Evolutionary conservation across 1,140 invertebrate species (phyloP), one percentile per base, ranked within the genome.

Genomic region (Lepidostoma basale): DNA sequence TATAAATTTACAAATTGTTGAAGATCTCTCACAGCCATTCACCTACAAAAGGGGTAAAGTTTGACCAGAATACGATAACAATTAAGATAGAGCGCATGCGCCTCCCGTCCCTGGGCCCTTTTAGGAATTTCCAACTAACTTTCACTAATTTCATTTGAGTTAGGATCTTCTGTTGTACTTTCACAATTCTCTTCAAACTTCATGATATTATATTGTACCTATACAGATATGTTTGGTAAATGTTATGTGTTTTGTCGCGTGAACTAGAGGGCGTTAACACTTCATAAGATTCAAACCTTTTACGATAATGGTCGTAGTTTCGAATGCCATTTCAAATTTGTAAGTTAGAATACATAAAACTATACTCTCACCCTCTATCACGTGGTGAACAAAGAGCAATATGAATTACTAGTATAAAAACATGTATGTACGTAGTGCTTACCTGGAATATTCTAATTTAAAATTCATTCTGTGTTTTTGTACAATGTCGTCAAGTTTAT

Each of bases 141-240:
- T 72, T 66, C 67, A 33, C 70, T 72, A 72, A 72, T 72, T 72
- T 72, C 66, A 72, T 72, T 70, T 72, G 70, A 72, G 70, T 72
- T 72, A 42, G 65, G 62, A 63, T 66, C 67, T 72, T 72, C 54
- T 72, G 70, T 72, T 72, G 66, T 72, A 72, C 66, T 72, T 72
- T 68, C 69, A 60, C 22, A 60, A 71, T 71, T 68, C 65, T 28
- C 49, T 64, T 18, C 58, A 25, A 68, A 67, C 47, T 69, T 69
- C 40, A 16, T 47, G 45, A n/a, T n/a, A n/a, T n/a, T n/a, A n/a
- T n/a, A n/a, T n/a, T 62, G 52, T 65, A 54, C 40, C 36, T 58
- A 10, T 58, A 25, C 23, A n/a, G n/a, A 36, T n/a, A 33, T 30
- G 47, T 54, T 26, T 33, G 18, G 18, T 20, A 47, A 23, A 47